Evolutionary conservation across 2,888 invertebrate species (phyloP).

Genomic region (Drosophila nigricruria): DNA sequence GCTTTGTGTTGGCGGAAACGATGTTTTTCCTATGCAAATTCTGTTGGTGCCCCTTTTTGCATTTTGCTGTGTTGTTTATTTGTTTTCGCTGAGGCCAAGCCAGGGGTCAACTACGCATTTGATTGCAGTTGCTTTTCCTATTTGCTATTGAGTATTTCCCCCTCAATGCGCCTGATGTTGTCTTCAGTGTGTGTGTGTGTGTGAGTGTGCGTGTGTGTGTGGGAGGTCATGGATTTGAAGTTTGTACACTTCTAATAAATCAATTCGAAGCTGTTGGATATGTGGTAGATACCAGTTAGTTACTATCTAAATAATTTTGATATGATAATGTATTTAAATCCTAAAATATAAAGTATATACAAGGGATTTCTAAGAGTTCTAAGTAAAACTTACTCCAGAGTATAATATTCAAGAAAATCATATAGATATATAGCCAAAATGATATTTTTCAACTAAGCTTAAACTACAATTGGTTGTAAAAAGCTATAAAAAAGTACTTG

Average conservation of each 20-base stretch:
- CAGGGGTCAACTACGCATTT: constrained; percentile 70
- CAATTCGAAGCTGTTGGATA: background rate
- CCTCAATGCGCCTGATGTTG: background rate
- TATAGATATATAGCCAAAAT: too few relatives aligned
- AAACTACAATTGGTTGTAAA: background rate
- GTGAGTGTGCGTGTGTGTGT: constrained; percentile 52
- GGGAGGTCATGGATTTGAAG: constrained; percentile 61
- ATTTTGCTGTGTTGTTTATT: constrained; percentile 62
- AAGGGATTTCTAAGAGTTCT: background rate
- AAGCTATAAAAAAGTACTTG: background rate
- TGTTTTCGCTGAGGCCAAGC: constrained; percentile 59
- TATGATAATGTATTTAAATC: background rate
- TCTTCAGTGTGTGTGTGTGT: constrained; percentile 30
- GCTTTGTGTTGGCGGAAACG: constrained; percentile 71
- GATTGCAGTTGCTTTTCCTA: constrained; percentile 52
- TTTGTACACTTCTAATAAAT: constrained; percentile 44
- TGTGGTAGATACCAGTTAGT: too few relatives aligned
- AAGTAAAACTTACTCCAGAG: too few relatives aligned
- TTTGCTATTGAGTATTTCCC: constrained; percentile 43
- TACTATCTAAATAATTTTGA: background rate
- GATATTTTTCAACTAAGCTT: background rate
- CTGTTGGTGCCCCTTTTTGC: constrained; percentile 48
- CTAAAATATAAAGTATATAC: background rate
- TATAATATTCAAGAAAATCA: too few relatives aligned
- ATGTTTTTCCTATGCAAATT: constrained; percentile 68